phyloP scores from a whole-genome alignment of 1,140 invertebrate species.

The Nomia melanderi region DNA sequence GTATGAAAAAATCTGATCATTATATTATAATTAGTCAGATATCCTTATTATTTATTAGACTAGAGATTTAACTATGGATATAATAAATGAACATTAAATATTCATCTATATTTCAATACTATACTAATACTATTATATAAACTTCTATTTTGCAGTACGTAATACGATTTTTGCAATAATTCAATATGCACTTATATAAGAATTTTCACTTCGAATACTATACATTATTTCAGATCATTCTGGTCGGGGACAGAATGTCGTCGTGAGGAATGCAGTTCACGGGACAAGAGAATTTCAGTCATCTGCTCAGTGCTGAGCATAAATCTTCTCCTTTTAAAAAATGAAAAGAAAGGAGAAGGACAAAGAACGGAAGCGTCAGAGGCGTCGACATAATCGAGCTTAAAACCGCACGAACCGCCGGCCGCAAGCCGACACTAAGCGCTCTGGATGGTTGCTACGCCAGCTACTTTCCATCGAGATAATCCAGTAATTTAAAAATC shows the following conservation, averaged over 20 bases:
- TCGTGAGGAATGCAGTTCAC: not conserved
- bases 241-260: constrained; percentile 17
- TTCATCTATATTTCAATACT: too few species aligned
- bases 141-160: too few species aligned
- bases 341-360: not conserved
- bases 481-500: constrained; percentile 76
- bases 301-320: constrained; percentile 1
- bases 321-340: constrained; percentile 28
- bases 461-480: constrained; percentile 70
- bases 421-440: constrained; percentile 69
- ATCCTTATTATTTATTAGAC: too few species aligned
- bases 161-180: not conserved
- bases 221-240: not conserved
- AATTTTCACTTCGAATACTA: not conserved
- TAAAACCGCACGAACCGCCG: constrained; percentile 67
- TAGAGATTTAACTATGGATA: too few species aligned
- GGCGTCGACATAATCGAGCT: constrained; percentile 66
- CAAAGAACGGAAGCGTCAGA: constrained; percentile 15
- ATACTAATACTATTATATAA: too few species aligned
- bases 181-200: not conserved
- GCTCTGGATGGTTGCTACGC: constrained; percentile 67
- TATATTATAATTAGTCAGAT: too few species aligned
- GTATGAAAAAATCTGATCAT: too few species aligned
- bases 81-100: too few species aligned
- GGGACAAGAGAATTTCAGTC: constrained; percentile 17